These are phyloP conservation scores for Dione juno DNA, from an alignment of 2,888 invertebrate species.

Conservation along the genomic window DNA sequence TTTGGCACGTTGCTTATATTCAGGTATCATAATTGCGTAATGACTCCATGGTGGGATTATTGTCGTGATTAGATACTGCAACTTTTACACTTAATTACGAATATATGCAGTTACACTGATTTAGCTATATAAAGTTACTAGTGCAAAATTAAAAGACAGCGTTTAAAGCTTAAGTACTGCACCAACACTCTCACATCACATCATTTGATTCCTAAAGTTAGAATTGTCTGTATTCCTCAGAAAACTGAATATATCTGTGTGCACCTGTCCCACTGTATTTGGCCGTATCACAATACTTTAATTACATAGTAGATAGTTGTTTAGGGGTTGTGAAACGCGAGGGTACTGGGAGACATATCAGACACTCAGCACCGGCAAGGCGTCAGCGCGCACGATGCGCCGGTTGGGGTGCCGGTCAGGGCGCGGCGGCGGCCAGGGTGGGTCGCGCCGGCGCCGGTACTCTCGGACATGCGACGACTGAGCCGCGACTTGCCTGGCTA, in stretches of 20 bases:
- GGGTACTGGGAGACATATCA: slow-evolving; percentile 70
- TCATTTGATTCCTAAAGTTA: not conserved
- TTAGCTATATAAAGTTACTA: slow-evolving; percentile 25
- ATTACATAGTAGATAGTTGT: slow-evolving; percentile 33
- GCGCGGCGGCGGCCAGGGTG: slow-evolving; percentile 76
- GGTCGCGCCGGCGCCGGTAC: slow-evolving; percentile 80
- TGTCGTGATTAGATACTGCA: slow-evolving; percentile 45
- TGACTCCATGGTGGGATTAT: slow-evolving; percentile 47
- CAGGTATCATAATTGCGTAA: slow-evolving; percentile 41
- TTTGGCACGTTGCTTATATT: slow-evolving; percentile 55
- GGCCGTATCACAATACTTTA: not conserved
- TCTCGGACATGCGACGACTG: slow-evolving; percentile 86
- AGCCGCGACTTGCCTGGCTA: slow-evolving; percentile 69
- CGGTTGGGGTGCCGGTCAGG: slow-evolving; percentile 73
- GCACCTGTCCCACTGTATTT: not conserved
- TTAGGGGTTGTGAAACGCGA: slow-evolving; percentile 52
- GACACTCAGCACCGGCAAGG: slow-evolving; percentile 67
- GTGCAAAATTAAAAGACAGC: slow-evolving; percentile 35
- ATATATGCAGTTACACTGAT: slow-evolving; percentile 29
- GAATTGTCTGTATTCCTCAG: slow-evolving; percentile 26
- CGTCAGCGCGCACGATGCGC: slow-evolving; percentile 77
- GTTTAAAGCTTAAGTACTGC: slow-evolving; percentile 47
- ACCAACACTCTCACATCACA: slow-evolving; percentile 39
- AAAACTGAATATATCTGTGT: not conserved
- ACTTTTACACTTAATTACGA: slow-evolving; percentile 18